Conservation (phyloP, 2,888 invertebrate species). For the Sisyra terminalis region DNA sequence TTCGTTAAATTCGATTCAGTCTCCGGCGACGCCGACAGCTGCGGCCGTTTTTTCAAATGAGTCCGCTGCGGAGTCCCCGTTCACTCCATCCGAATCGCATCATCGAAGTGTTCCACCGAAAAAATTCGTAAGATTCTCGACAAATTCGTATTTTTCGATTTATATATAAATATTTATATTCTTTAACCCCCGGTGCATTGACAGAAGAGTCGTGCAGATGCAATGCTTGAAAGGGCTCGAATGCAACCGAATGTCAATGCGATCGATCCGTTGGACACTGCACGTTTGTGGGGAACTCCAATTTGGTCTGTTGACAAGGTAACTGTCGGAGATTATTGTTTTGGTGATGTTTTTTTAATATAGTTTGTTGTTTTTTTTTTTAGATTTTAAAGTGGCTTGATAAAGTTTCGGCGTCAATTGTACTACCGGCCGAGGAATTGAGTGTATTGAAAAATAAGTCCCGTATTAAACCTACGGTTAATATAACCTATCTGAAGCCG, state of each 20-base stretch:
- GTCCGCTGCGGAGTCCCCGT: conserved; percentile 10
- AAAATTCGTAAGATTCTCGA: not conserved
- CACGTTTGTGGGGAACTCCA: conserved; percentile 30
- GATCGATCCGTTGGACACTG: conserved; percentile 33
- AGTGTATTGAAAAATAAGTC: conserved; percentile 5
- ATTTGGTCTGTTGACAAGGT: conserved; percentile 36
- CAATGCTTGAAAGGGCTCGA: conserved; percentile 61
- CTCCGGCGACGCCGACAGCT: not conserved
- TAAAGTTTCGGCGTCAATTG: conserved; percentile 42
- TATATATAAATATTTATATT: conserved; percentile 1
- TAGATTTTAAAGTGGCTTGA: conserved; percentile 32
- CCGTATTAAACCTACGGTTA: conserved; percentile 15
- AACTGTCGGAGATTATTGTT: conserved; percentile 4
- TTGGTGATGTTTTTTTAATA: not conserved
- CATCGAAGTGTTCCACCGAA: not conserved
- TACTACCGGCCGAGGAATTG: conserved; percentile 14
- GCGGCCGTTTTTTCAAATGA: conserved; percentile 11
- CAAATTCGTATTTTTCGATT: no score
- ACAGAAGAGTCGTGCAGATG: conserved; percentile 53
- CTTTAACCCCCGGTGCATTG: not conserved
- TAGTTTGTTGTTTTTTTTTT: conserved; percentile 8
- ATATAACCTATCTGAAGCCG: conserved; percentile 43
- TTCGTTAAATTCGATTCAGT: conserved; percentile 6
- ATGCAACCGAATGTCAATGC: conserved; percentile 15
- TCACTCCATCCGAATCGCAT: conserved; percentile 5